Evolutionary conservation across 2,888 invertebrate genomes (phyloP).

Genomic region (Rosalia funebris): DNA sequence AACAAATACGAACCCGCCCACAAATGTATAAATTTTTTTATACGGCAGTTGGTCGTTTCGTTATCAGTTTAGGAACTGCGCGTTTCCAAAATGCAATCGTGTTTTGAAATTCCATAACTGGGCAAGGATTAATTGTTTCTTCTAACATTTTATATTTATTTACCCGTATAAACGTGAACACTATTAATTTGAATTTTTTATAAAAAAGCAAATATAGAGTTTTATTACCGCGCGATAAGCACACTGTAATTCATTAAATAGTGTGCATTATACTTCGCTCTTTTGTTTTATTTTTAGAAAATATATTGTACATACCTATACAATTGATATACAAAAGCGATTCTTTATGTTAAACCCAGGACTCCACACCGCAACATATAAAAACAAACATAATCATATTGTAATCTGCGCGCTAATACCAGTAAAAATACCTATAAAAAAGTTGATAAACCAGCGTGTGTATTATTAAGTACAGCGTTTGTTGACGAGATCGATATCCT

Average conservation of each 20-base stretch:
- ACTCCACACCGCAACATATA: not conserved
- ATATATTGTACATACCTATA: not conserved
- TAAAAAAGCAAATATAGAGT: not conserved
- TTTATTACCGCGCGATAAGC: not conserved
- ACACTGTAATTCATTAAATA: not conserved
- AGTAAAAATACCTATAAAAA: slow-evolving; percentile 29
- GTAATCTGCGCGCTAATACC: slow-evolving; percentile 24
- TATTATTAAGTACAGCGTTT: slow-evolving; percentile 15
- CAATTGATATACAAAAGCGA: no score
- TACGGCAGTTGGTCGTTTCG: no score
- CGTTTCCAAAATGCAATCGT: no score
- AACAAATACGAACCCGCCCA: no score
- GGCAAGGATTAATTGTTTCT: no score
- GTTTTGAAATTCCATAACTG: no score
- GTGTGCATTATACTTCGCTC: not conserved
- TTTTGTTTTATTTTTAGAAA: not conserved
- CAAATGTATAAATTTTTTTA: no score
- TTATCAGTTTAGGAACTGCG: no score
- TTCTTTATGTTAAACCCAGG: not conserved
- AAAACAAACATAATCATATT: not conserved
- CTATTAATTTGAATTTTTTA: not conserved
- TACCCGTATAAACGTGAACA: not conserved
- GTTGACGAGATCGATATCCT: slow-evolving; percentile 21
- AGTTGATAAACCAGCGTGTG: slow-evolving; percentile 28
- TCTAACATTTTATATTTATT: no score